phyloP scores from a whole-genome alignment of 2,113 vertebrate species.

The Paramisgurnus dabryanus region DNA sequence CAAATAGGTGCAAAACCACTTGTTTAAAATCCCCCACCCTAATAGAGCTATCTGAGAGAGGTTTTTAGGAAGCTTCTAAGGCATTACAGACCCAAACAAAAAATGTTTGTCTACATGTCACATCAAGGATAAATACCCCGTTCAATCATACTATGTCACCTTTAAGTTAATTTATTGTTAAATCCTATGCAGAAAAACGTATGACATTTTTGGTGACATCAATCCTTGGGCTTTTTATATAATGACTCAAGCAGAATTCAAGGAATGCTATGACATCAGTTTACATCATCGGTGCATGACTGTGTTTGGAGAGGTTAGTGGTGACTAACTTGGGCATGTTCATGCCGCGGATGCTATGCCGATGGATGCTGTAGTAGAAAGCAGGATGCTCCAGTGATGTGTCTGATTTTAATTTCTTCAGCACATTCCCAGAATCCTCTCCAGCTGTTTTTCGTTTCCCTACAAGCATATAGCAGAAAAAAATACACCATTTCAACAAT shows the following conservation, averaged over 20 bases:
- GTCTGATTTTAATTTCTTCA: conserved; percentile 84
- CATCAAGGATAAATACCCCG: no score
- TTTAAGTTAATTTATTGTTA: no score
- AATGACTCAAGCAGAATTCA: neutral
- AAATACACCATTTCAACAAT: no score
- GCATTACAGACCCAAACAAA: no score
- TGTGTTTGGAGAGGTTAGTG: neutral
- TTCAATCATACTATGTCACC: no score
- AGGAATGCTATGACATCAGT: neutral
- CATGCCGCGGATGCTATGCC: conserved; percentile 95
- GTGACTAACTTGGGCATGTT: conserved; percentile 95
- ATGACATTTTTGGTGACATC: no score
- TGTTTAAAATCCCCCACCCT: no score
- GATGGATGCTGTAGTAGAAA: conserved; percentile 96
- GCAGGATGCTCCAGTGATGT: conserved; percentile 84
- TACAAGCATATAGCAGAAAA: conserved; percentile 58
- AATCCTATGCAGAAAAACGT: no score
- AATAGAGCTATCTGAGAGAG: no score
- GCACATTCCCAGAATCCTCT: conserved; percentile 69
- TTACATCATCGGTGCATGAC: neutral
- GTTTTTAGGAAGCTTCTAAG: no score
- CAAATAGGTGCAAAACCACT: no score
- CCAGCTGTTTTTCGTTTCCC: conserved; percentile 84
- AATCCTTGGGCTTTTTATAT: neutral
- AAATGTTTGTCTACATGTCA: no score